phyloP scores from a whole-genome alignment of 2,113 vertebrate genomes.

The Phasianus colchicus region DNA sequence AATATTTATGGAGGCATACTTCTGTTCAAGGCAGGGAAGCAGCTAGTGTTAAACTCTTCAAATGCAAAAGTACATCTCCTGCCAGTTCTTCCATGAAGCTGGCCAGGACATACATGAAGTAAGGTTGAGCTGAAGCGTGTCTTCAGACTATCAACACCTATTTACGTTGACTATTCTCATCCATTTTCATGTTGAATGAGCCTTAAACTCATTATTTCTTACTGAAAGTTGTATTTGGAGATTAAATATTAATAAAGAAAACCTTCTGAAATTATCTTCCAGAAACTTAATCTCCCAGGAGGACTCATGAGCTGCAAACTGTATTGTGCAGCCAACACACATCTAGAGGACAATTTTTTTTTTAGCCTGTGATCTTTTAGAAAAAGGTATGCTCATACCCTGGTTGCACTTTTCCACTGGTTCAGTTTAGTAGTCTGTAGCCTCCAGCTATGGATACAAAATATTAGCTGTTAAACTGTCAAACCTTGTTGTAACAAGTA shows the following conservation, averaged over 20 bases:
- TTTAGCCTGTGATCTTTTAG: neutral
- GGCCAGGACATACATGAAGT: neutral
- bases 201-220: neutral
- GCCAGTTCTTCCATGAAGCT: neutral
- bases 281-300: neutral
- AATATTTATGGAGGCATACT: neutral
- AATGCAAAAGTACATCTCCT: neutral
- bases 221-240: neutral
- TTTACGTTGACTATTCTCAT: neutral
- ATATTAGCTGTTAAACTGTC: slow-evolving; percentile 37
- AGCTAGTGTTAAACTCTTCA: neutral
- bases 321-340: neutral
- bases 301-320: neutral
- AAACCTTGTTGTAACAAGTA: slow-evolving; percentile 3
- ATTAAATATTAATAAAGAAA: neutral
- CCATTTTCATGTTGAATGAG: neutral
- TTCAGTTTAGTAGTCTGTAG: neutral
- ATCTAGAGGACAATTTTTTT: neutral
- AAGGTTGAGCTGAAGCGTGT: neutral
- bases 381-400: neutral
- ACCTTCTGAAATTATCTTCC: neutral
- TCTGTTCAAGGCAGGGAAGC: neutral
- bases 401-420: neutral
- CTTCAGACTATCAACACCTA: neutral
- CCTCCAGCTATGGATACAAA: neutral